phyloP scores from a whole-genome alignment of 2,113 vertebrate species.

The Erythrolamprus reginae region DNA sequence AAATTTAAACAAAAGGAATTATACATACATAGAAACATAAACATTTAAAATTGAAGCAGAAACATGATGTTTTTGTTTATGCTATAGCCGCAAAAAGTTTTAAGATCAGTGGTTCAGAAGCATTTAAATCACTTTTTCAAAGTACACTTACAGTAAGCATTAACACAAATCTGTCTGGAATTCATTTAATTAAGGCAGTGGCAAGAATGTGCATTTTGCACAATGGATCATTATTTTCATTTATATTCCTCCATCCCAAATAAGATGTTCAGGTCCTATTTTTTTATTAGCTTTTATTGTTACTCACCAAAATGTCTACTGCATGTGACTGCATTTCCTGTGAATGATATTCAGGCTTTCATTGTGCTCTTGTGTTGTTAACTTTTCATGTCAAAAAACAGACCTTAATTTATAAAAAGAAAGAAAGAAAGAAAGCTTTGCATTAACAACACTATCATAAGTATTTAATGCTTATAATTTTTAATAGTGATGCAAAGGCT shows the following conservation, averaged over 20 bases:
- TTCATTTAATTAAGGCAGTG: background rate
- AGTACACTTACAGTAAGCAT: background rate
- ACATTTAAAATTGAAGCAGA: background rate
- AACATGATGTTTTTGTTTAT: background rate
- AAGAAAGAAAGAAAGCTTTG: background rate
- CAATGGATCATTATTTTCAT: background rate
- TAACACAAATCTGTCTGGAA: background rate
- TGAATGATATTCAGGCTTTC: background rate
- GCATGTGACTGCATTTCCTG: background rate
- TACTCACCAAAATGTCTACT: background rate
- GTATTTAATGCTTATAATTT: background rate
- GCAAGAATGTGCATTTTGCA: background rate
- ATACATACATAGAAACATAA: conserved; percentile 3
- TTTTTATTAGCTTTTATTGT: background rate
- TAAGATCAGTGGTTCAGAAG: background rate
- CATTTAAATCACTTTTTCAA: background rate
- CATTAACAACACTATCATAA: background rate
- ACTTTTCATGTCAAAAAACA: background rate
- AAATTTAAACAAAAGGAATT: background rate
- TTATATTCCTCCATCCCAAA: background rate
- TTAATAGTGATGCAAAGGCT: background rate
- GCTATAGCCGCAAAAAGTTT: background rate
- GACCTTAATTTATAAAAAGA: background rate
- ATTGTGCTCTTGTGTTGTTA: background rate
- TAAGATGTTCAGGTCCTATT: background rate